phyloP scores from a whole-genome alignment of 2,113 vertebrate species.

The Petrocephalus zakoni region DNA sequence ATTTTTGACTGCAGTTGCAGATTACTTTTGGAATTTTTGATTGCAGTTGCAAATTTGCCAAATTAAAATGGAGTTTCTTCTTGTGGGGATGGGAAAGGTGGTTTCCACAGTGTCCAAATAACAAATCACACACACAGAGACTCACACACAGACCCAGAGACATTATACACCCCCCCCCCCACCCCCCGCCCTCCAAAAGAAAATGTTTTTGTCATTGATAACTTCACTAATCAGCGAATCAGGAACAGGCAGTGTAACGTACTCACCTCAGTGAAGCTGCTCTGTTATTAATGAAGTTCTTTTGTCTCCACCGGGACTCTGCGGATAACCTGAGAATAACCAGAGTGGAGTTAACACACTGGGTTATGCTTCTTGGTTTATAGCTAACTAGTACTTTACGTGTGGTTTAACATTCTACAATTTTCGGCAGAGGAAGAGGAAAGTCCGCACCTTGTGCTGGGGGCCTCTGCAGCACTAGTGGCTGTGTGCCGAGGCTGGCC shows the following conservation, averaged over 20 bases:
- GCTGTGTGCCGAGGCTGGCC: neutral
- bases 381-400: neutral
- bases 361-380: neutral
- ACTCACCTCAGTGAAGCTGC: neutral
- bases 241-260: neutral
- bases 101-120: neutral
- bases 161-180: neutral
- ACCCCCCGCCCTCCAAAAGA: no score
- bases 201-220: neutral
- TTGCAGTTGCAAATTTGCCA: neutral
- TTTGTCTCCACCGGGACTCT: neutral
- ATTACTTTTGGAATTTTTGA: neutral
- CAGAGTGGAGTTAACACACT: neutral
- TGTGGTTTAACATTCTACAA: neutral
- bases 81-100: neutral
- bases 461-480: neutral
- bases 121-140: neutral
- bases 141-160: neutral
- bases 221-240: neutral
- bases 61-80: neutral
- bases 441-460: neutral
- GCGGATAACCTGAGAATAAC: neutral
- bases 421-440: neutral
- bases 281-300: neutral
- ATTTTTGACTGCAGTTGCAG: neutral